Base-by-base conservation (phyloP, 2,113 vertebrate genomes). In the Paedocypris sp. region DNA sequence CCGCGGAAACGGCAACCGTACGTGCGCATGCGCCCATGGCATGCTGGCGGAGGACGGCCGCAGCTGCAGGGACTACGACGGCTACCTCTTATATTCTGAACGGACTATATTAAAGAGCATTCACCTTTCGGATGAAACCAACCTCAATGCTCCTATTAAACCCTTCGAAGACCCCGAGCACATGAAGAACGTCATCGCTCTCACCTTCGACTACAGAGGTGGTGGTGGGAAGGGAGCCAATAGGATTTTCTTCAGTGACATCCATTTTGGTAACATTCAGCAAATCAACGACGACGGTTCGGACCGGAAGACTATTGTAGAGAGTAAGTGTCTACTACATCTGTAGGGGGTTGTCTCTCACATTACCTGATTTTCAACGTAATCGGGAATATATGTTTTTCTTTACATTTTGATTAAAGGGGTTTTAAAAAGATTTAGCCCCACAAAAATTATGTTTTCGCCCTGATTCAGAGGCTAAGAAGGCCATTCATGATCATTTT, bases 241-340 rank as follows among this genome's bases (percentile, higher is more conserved):
- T 63, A 90, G 94, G 64, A 87, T 98, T 60, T 98, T 98, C 85
- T 97, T 90, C 82, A 98, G 94, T 0, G 94, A 98, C 74, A 98
- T 98, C 75, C 94, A 98, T 85, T 98, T 98, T 0, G 94, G 94
- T 45, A 97, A 98, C 84, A 98, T 98, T 77, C 94, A 98, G 77
- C 92, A 97, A 78, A 96, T 97, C 85, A 93, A 87, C 0, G 89
- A 97, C 0, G 91, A 97, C 0, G 92, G 94, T 66, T 88, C 87
- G 0, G 85, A 89, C 8, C 88, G 91, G 72, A 91, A 80, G 76
- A 95, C 91, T 36, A 86, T 98, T 0, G 94, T 98, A 62, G 93
- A 97, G 73, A 97, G 94, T 97, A 82, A 94, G 94, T 82, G 41
- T 10, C 0, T 1, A 5, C n/a, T n/a, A n/a, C n/a, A n/a, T n/a